phyloP scores from a whole-genome alignment of 2,113 vertebrate species.

The Telmatochromis sp. region DNA sequence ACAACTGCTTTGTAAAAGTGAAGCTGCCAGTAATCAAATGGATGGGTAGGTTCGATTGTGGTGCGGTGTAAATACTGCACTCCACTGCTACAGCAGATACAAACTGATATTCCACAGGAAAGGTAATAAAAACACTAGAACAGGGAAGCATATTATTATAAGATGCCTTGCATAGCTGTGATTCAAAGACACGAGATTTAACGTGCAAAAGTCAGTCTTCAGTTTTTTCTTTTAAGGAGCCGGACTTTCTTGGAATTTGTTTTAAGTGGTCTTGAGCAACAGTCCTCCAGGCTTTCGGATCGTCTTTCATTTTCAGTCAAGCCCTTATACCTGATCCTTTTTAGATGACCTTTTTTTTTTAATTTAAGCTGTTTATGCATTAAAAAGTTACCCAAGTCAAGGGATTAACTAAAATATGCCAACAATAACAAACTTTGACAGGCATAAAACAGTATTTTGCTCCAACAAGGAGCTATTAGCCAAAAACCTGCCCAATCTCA shows the following conservation, averaged over 20 bases:
- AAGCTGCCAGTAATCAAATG: not conserved
- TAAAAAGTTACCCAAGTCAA: not conserved
- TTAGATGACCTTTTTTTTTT: not conserved
- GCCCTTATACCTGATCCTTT: rapidly evolving
- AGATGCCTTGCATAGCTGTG: not conserved
- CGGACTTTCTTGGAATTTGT: not conserved
- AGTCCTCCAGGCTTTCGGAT: not conserved
- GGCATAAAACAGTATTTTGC: not conserved
- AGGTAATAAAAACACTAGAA: not conserved
- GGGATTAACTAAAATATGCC: not conserved
- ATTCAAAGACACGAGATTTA: not conserved
- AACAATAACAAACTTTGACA: not conserved
- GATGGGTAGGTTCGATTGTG: not conserved
- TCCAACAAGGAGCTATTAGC: not conserved
- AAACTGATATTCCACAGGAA: not conserved
- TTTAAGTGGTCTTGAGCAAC: not conserved
- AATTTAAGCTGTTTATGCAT: not conserved
- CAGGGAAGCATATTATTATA: not conserved
- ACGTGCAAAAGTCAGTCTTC: not conserved
- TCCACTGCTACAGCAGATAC: not conserved
- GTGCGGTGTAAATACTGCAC: not conserved
- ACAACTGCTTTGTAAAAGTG: not conserved
- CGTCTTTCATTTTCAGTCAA: not conserved
- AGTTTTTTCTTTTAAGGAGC: not conserved
- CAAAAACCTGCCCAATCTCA: not conserved